Conservation (phyloP, 2,113 vertebrate genomes). For the Chauna torquata region DNA sequence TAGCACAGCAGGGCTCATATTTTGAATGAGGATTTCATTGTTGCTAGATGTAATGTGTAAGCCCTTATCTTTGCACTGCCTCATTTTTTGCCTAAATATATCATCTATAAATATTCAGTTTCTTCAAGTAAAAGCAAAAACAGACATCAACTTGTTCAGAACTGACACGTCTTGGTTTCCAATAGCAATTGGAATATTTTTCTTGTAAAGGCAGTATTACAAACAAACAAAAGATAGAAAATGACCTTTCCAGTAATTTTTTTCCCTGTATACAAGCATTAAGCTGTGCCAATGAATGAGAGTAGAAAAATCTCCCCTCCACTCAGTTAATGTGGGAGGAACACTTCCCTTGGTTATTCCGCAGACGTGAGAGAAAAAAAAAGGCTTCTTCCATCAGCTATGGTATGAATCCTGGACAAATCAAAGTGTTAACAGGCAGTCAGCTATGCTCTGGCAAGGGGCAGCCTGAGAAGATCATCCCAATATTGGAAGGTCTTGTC, state of each 20-base stretch:
- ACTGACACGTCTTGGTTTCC: neutral
- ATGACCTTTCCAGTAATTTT: neutral
- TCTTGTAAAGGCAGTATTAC: neutral
- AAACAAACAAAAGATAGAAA: neutral
- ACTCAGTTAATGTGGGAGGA: neutral
- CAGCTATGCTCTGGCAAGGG: neutral
- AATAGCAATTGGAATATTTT: neutral
- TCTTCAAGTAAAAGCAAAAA: neutral
- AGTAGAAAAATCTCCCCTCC: neutral
- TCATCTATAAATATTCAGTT: neutral
- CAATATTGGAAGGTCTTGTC: neutral
- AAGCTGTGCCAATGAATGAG: neutral
- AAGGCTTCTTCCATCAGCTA: neutral
- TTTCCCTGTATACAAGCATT: neutral
- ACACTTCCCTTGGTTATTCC: neutral
- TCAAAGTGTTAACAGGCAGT: neutral
- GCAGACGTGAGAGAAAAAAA: neutral
- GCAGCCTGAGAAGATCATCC: neutral
- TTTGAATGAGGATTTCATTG: neutral
- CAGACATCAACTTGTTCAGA: neutral
- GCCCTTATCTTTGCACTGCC: neutral
- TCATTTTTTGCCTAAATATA: neutral
- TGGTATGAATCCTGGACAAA: neutral
- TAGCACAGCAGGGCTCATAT: neutral
- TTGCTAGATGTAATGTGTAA: neutral